These are phyloP conservation scores for Phoenoteleia sp. DNA, from an alignment of 2,888 invertebrate genomes.

Conservation along the genomic window DNA sequence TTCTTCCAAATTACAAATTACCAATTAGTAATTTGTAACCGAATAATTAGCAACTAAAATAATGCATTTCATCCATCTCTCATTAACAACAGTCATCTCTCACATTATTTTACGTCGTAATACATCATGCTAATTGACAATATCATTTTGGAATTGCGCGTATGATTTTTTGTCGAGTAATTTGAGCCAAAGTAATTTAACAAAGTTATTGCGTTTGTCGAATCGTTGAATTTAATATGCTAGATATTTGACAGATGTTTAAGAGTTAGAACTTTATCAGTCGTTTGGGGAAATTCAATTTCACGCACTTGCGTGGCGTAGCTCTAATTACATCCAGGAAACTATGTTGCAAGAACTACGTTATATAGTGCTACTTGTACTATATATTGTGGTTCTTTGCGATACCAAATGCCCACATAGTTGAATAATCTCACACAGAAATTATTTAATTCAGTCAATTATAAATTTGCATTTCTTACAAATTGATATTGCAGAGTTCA, in stretches of 20 bases:
- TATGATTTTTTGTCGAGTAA: background rate
- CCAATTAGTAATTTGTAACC: too few species aligned
- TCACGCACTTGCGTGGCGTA: background rate
- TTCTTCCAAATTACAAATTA: too few species aligned
- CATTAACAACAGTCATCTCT: conserved; percentile 11
- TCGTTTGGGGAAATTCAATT: background rate
- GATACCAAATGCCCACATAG: too few species aligned
- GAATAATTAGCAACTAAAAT: too few species aligned
- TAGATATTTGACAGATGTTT: background rate
- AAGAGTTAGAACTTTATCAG: background rate
- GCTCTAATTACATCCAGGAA: background rate
- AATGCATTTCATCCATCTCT: too few species aligned
- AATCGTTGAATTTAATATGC: background rate
- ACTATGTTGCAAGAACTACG: too few species aligned
- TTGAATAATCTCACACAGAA: too few species aligned
- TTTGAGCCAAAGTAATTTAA: background rate
- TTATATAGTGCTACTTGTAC: too few species aligned
- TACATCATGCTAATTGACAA: conserved; percentile 39
- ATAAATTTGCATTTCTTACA: too few species aligned
- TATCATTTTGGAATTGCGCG: background rate
- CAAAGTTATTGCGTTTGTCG: background rate
- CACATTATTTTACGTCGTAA: conserved; percentile 29
- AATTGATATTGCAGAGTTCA: too few species aligned
- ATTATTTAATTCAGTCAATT: too few species aligned
- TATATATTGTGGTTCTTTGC: too few species aligned